A percentile compares a stretch with the other conserved stretches of the same genome.
These are phyloP conservation scores for Crypturellus undulatus DNA, from an alignment of 2,113 vertebrate species.

Conservation along the genomic window DNA sequence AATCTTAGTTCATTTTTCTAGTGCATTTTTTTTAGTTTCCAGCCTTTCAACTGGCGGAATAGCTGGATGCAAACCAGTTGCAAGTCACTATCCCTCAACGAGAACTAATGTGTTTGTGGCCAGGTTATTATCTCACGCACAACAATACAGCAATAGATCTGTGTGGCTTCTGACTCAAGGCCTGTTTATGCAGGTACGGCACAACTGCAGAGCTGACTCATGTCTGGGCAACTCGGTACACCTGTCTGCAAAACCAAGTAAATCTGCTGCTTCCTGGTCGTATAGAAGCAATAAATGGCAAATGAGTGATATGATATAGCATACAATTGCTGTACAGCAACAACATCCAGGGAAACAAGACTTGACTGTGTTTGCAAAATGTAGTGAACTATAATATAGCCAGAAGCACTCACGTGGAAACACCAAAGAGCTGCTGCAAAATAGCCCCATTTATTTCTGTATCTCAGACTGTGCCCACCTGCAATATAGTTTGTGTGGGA, in stretches of 20 bases:
- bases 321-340: not conserved
- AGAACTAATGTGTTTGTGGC: not conserved
- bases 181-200: not conserved
- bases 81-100: not conserved
- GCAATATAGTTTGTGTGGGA: not conserved
- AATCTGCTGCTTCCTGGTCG: not conserved
- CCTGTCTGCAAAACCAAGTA: not conserved
- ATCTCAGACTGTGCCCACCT: conserved; percentile 3
- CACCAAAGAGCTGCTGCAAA: not conserved
- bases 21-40: not conserved
- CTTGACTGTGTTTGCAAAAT: conserved; percentile 62
- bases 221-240: not conserved
- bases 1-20: not conserved
- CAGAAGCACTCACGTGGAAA: conserved; percentile 18
- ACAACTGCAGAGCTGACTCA: not conserved
- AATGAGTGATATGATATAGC: not conserved
- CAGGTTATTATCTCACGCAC: not conserved
- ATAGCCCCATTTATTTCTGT: conserved; percentile 30
- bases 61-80: not conserved
- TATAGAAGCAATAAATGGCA: not conserved
- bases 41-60: too few relatives aligned
- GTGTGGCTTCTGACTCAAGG: not conserved
- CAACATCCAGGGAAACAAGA: conserved; percentile 10
- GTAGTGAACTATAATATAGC: conserved; percentile 33
- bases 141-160: not conserved